phyloP scores from a whole-genome alignment of 2,888 invertebrate species.

The Sericinus montela region DNA sequence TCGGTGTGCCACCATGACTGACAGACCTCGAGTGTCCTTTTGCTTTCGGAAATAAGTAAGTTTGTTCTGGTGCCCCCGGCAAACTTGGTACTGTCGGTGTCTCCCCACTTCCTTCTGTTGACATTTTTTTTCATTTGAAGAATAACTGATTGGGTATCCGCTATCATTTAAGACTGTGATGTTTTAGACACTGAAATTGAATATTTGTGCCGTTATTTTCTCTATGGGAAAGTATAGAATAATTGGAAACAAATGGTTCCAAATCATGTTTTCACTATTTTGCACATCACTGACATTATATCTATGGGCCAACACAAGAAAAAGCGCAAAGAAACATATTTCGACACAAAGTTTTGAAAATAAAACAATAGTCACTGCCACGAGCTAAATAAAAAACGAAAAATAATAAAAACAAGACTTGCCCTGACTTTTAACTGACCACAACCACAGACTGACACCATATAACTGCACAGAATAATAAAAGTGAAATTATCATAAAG shows the following conservation, averaged over 20 bases:
- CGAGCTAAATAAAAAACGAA: slow-evolving; percentile 48
- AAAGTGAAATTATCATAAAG: too few species aligned
- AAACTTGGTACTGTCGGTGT: slow-evolving; percentile 71
- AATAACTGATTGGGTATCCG: slow-evolving; percentile 49
- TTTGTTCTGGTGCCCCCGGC: slow-evolving; percentile 75
- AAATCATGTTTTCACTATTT: slow-evolving; percentile 66
- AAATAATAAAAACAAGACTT: slow-evolving; percentile 42
- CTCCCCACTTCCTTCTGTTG: slow-evolving; percentile 82
- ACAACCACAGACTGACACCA: too few species aligned
- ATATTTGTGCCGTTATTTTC: slow-evolving; percentile 36
- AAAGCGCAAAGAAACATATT: slow-evolving; percentile 29
- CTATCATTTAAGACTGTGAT: slow-evolving; percentile 68
- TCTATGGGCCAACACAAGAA: slow-evolving; percentile 38
- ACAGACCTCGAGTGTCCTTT: slow-evolving; percentile 89
- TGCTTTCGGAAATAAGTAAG: slow-evolving; percentile 72
- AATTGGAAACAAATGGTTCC: slow-evolving; percentile 67
- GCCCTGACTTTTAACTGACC: slow-evolving; percentile 33
- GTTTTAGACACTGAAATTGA: slow-evolving; percentile 37
- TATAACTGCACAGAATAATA: too few species aligned
- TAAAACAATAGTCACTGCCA: slow-evolving; percentile 39
- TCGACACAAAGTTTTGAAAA: slow-evolving; percentile 25
- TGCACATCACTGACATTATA: slow-evolving; percentile 55
- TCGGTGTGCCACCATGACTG: slow-evolving; percentile 88
- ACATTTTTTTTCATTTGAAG: slow-evolving; percentile 84
- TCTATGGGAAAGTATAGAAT: slow-evolving; percentile 42